Evolutionary conservation across 2,113 vertebrate genomes (phyloP).

Genomic region (Silurus glanis): DNA sequence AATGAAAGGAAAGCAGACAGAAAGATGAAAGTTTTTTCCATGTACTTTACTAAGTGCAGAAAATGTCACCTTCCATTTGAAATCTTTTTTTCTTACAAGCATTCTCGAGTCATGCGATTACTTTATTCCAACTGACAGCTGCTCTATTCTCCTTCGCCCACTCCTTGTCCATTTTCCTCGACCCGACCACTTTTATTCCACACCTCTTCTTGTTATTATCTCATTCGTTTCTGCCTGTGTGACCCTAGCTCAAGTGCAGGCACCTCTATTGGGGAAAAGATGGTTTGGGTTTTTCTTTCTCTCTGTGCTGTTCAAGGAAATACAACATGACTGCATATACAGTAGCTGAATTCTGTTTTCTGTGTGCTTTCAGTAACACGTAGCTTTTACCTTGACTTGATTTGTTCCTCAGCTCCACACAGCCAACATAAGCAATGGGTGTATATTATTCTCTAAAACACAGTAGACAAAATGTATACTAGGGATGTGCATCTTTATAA

Average conservation of each 20-base stretch:
- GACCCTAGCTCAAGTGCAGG: conserved; percentile 18
- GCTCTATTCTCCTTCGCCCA: conserved; percentile 27
- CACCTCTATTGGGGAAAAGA: conserved; percentile 6
- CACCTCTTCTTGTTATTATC: conserved; percentile 41
- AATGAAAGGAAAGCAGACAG: not conserved
- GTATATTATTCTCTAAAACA: not conserved
- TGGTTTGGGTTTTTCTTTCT: conserved; percentile 3
- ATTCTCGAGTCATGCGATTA: not conserved
- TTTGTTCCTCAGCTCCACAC: not conserved
- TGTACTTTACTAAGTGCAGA: not conserved
- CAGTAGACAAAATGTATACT: not conserved
- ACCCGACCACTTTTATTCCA: conserved; percentile 22
- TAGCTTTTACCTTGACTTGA: not conserved
- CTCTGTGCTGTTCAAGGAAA: not conserved
- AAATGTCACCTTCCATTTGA: conserved; percentile 17
- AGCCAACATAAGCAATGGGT: not conserved
- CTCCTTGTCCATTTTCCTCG: conserved; percentile 10
- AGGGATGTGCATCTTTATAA: no score
- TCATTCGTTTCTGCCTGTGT: conserved; percentile 24
- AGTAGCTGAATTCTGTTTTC: not conserved
- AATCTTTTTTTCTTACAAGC: not conserved
- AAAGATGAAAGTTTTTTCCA: not conserved
- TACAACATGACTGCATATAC: not conserved
- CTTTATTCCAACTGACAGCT: conserved; percentile 42
- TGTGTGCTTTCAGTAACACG: not conserved